These are phyloP conservation scores for Ctenomys sociabilis DNA, from an alignment of 2,113 vertebrate species.

Conservation along the genomic window DNA sequence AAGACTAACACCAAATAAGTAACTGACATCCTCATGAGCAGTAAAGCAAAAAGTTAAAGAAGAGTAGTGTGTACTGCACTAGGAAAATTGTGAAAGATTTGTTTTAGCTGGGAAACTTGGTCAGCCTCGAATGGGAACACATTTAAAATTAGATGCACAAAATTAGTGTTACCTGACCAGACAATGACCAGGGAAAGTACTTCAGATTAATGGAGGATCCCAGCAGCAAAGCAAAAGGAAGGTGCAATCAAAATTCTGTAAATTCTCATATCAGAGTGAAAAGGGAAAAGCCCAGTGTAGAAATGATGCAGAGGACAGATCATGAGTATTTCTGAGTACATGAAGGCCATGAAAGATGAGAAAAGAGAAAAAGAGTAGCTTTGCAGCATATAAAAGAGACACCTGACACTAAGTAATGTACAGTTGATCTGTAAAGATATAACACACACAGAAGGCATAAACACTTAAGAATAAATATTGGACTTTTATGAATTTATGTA, in stretches of 20 bases:
- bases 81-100: neutral
- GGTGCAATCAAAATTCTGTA: neutral
- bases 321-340: neutral
- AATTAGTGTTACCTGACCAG: neutral
- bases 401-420: conserved; percentile 4
- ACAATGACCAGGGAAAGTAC: neutral
- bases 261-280: neutral
- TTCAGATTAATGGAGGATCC: neutral
- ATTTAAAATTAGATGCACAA: neutral
- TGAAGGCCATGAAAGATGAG: neutral
- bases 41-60: neutral
- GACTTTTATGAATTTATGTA: neutral
- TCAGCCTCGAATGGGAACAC: neutral
- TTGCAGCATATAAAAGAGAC: neutral
- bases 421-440: neutral
- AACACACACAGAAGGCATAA: neutral
- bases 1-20: neutral
- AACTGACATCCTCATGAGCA: neutral
- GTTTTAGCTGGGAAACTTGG: neutral
- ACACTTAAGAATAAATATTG: neutral
- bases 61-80: neutral
- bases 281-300: fast-evolving
- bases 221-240: neutral
- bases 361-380: neutral
- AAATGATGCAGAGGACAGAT: neutral